Evolutionary conservation across 2,113 vertebrate species (phyloP), one percentile per base, ranked within the genome.

Genomic region (Nerophis lumbriciformis): DNA sequence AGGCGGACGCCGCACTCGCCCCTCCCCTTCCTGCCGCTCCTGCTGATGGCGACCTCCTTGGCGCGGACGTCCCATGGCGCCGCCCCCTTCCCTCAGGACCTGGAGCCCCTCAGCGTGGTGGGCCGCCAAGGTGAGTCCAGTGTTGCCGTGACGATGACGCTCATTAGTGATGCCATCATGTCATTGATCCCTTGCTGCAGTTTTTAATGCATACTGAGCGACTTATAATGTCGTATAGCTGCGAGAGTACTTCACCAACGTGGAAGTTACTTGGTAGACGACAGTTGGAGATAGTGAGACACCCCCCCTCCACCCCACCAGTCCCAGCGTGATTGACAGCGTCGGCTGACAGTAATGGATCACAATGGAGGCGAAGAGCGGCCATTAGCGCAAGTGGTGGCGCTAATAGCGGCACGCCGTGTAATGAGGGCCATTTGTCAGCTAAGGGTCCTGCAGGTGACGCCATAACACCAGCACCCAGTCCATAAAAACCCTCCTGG

Each of bases 391-490:
- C 80, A 81, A 83, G 80, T 88, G 82, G 85, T 84, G 53, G 59
- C 56, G 53, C 85, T 88, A 88, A 87, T 87, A 89, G 83, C 75
- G 66, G 58, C 85, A 81, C 84, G 77, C 80, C 75, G 68, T 77
- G 73, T 87, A 90, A 90, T 89, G 86, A 86, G 73, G 82, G 74
- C 77, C 75, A 88, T 91, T 85, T 83, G 86, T 90, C 85, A 88
- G 66, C 74, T 57, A 52, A 50, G 80, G 67, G 76, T 84, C 78
- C 65, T 67, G 80, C 79, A 73, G 83, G 84, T 86, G 83, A 83
- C 79, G 67, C 65, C 6, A 28, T 39, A 58, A 61, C 55, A 54
- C 53, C 64, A 66, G 66, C 75, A 75, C 78, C 61, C 36, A 55
- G 36, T 56, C 53, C 53, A 16, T 38, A 56, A 56, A 56, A 56